Evolutionary conservation across 37 sponge, comb jelly and placozoan species (phyloP), one percentile per base, ranked within the genome.

Genomic region (Aplysina aerophoba): DNA sequence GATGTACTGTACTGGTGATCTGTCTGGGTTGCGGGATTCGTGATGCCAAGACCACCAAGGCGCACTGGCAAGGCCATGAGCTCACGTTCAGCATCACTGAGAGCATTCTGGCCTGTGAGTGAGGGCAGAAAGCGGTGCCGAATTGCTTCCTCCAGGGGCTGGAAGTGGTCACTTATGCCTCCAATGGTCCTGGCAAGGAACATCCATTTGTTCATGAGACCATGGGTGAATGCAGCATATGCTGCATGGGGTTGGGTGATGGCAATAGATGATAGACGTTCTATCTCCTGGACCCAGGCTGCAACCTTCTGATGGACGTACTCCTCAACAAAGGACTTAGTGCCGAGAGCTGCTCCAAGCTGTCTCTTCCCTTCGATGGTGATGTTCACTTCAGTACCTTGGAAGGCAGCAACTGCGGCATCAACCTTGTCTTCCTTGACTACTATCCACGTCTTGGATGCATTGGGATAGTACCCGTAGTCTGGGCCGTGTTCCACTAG

Each of bases 181-280:
- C 13, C 13, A 15, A 67, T 13, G 27, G 69, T 25, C n/a, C 69
- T 21, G 27, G n/a, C n/a, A 21, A n/a, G 69, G 27, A 67, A 67
- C 15, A 27, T 27, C 69, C 69, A 67, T 27, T 27, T 67, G 13
- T 27, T 27, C 69, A 67, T 67, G 27, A 67, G 15, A 21, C 69
- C 69, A 67, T 67, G 69, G 28, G 69, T 16, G 27, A 67, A 27
- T 24, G 69, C 69, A 25, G 69, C n/a, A 27, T 67, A 67, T 67
- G 69, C 69, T 67, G 69, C 69, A 21, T 67, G 69, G 69, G 69
- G 69, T 22, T 67, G 69, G 28, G 28, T 67, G 13, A 25, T 67
- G 13, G 69, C 69, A 25, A n/a, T 67, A n/a, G 27, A 25, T 14
- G 69, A 67, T 21, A 67, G 69, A 21, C 69, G 22, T 22, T 67